A percentile compares a stretch with the other conserved stretches of the same genome.
phyloP scores from a whole-genome alignment of 2,113 vertebrate species.

The Lophura nycthemera region DNA sequence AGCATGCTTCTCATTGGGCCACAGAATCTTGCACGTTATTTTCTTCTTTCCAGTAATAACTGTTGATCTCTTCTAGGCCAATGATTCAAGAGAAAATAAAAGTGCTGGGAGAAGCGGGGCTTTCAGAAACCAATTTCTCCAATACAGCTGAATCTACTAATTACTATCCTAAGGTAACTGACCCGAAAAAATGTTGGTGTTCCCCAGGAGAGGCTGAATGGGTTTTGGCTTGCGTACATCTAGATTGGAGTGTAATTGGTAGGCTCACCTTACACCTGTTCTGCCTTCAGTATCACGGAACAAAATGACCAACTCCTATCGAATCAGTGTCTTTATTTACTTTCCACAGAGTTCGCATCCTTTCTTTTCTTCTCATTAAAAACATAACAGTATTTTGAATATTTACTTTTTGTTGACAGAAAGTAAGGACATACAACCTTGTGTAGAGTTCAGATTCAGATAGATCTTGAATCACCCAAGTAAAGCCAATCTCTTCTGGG shows the following conservation, averaged over 20 bases:
- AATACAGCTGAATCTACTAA: constrained; percentile 84
- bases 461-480: not conserved
- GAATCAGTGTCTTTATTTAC: not conserved
- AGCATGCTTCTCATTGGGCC: not conserved
- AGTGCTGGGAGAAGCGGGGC: constrained; percentile 91
- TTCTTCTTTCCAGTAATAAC: not conserved
- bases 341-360: not conserved
- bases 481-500: not conserved
- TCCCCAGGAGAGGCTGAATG: not conserved
- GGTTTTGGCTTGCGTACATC: not conserved
- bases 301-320: not conserved
- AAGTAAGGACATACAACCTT: not conserved
- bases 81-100: constrained; percentile 95
- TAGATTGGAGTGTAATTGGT: not conserved
- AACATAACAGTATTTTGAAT: not conserved
- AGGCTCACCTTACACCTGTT: not conserved
- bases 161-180: constrained; percentile 87
- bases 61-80: constrained; percentile 82
- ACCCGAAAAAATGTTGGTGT: not conserved
- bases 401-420: not conserved
- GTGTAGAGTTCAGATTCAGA: not conserved
- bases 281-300: not conserved
- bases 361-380: not conserved
- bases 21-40: not conserved
- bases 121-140: constrained; percentile 91